phyloP scores from a whole-genome alignment of 2,888 invertebrate species.

The Cotesia congregata region DNA sequence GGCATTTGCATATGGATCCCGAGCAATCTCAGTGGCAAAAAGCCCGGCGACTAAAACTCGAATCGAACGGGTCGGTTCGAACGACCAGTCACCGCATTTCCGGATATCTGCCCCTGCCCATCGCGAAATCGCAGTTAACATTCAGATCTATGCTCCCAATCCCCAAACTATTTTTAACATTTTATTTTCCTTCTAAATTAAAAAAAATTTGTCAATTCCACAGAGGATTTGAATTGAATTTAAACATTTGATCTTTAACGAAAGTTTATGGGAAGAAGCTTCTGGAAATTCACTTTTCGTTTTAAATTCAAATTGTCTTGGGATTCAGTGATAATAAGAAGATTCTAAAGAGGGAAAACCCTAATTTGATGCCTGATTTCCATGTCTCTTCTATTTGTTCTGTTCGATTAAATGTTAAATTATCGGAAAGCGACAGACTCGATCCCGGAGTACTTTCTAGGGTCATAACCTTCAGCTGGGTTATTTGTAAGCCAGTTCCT shows the following conservation, averaged over 20 bases:
- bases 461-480: background rate
- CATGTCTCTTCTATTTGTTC: background rate
- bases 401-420: background rate
- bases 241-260: no score
- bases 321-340: background rate
- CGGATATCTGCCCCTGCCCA: slow-evolving; percentile 15
- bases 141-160: slow-evolving; percentile 4
- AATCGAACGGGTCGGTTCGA: background rate
- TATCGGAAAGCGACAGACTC: background rate
- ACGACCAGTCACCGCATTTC: slow-evolving; percentile 1
- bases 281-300: background rate
- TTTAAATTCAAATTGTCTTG: background rate
- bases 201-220: no score
- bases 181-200: background rate
- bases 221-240: no score
- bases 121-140: slow-evolving; percentile 22
- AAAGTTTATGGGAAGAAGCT: background rate
- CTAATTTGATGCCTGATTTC: background rate
- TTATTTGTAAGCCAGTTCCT: background rate
- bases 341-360: background rate
- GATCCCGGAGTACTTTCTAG: background rate
- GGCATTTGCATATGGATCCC: slow-evolving; percentile 47
- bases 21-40: slow-evolving; percentile 35
- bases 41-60: slow-evolving; percentile 11
- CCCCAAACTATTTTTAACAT: slow-evolving; percentile 11